Conservation (phyloP, 2,888 invertebrate genomes). For the Drosophila borealis region DNA sequence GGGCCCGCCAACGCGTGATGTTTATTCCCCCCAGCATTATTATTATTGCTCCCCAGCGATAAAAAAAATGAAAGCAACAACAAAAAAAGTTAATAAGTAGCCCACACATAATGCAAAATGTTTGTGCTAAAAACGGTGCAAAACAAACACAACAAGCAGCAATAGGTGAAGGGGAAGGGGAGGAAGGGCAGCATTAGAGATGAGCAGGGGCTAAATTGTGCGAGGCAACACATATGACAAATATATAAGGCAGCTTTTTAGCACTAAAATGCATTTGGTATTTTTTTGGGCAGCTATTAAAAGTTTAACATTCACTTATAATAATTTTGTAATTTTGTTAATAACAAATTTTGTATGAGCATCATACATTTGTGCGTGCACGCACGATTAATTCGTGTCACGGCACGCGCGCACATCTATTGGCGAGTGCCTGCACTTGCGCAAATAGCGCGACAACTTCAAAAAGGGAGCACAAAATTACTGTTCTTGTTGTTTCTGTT, state of each 20-base stretch:
- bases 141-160: conserved; percentile 16
- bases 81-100: conserved; percentile 42
- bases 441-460: conserved; percentile 77
- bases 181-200: conserved; percentile 29
- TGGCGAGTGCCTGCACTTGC: conserved; percentile 76
- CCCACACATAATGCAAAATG: conserved; percentile 53
- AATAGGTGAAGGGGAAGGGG: background rate
- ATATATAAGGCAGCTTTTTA: background rate
- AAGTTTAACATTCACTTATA: too few relatives aligned
- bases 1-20: conserved; percentile 35
- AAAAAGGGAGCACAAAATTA: conserved; percentile 73
- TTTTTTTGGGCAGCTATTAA: background rate
- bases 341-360: too few relatives aligned
- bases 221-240: background rate
- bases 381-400: conserved; percentile 42
- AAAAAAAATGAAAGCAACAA: conserved; percentile 4
- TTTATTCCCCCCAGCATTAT: conserved; percentile 26
- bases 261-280: background rate
- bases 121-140: conserved; percentile 11
- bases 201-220: conserved; percentile 16
- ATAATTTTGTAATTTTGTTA: background rate
- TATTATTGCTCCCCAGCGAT: conserved; percentile 6
- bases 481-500: conserved; percentile 33
- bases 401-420: conserved; percentile 38
- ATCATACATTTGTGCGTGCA: background rate